Conservation (phyloP, 92 coral and sea anemone species). For the Umimayanthus kanabou region DNA sequence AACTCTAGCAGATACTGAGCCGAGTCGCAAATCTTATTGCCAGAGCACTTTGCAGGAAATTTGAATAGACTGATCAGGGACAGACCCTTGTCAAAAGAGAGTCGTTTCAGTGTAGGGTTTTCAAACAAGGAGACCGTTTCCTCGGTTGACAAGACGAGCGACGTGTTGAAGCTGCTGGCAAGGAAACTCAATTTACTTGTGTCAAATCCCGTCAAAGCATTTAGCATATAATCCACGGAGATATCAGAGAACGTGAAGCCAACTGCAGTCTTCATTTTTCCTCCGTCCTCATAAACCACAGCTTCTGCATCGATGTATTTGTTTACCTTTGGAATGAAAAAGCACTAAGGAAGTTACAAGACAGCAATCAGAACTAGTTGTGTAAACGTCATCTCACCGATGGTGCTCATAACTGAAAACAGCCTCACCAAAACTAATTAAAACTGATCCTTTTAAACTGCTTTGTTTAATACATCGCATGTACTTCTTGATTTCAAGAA, state of each 20-base stretch:
- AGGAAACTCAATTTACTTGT: constrained; percentile 65
- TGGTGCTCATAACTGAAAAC: neutral
- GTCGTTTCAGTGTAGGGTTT: constrained; percentile 75
- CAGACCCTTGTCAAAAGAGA: constrained; percentile 88
- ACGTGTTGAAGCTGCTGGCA: constrained; percentile 80
- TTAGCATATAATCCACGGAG: constrained; percentile 80
- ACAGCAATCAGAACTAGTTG: neutral
- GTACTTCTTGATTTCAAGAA: no score
- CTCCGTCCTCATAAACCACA: constrained; percentile 82
- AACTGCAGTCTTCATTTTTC: constrained; percentile 77
- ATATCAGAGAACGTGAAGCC: constrained; percentile 87
- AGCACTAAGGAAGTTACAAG: neutral
- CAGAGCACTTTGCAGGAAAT: constrained; percentile 85
- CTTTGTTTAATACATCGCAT: no score
- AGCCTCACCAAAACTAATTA: no score
- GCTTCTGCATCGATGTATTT: constrained; percentile 91
- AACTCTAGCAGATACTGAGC: constrained; percentile 84
- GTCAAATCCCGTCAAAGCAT: constrained; percentile 90
- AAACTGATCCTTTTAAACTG: no score
- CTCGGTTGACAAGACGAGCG: constrained; percentile 80
- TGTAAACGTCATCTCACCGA: neutral
- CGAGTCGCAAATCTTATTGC: constrained; percentile 71
- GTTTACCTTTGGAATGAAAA: constrained; percentile 47
- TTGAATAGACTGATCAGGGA: constrained; percentile 82
- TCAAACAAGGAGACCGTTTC: constrained; percentile 83